Conservation (phyloP, 2,888 invertebrate species). For the Chorisops tibialis region DNA sequence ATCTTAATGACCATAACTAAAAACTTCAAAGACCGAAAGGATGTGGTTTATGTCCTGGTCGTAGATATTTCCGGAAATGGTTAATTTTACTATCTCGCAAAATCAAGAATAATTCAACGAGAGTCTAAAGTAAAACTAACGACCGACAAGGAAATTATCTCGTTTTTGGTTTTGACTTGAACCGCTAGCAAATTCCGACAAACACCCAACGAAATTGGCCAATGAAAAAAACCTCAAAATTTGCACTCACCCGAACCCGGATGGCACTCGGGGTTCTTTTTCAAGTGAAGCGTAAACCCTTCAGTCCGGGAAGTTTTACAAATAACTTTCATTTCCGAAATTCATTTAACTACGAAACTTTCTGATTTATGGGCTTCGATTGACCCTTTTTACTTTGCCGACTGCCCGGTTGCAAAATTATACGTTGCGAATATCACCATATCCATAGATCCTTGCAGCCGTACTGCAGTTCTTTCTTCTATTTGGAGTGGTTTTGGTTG, state of each 20-base stretch:
- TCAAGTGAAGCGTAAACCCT: background rate
- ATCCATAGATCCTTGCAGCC: too few relatives aligned
- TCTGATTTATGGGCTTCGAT: conserved; percentile 17
- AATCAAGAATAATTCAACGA: too few relatives aligned
- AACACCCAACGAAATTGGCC: conserved; percentile 1
- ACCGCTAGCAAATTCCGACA: background rate
- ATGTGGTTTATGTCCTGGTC: too few relatives aligned
- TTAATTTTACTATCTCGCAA: too few relatives aligned
- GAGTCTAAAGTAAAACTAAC: background rate
- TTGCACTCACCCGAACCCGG: background rate
- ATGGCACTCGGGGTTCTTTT: background rate
- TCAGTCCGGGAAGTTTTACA: background rate
- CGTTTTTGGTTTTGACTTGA: background rate
- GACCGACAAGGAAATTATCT: conserved; percentile 2
- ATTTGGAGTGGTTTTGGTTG: too few relatives aligned
- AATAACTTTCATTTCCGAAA: conserved; percentile 8
- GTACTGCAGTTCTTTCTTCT: too few relatives aligned
- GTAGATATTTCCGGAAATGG: too few relatives aligned
- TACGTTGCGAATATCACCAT: too few relatives aligned
- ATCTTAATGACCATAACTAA: too few relatives aligned
- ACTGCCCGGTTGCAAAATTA: too few relatives aligned
- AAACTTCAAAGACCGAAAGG: too few relatives aligned
- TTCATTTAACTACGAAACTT: conserved; percentile 20
- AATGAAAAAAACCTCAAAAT: background rate
- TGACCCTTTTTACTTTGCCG: conserved; percentile 4